Evolutionary conservation across 2,797 vertebrate genomes (phyloP).

Genomic region (Onychomys torridus): DNA sequence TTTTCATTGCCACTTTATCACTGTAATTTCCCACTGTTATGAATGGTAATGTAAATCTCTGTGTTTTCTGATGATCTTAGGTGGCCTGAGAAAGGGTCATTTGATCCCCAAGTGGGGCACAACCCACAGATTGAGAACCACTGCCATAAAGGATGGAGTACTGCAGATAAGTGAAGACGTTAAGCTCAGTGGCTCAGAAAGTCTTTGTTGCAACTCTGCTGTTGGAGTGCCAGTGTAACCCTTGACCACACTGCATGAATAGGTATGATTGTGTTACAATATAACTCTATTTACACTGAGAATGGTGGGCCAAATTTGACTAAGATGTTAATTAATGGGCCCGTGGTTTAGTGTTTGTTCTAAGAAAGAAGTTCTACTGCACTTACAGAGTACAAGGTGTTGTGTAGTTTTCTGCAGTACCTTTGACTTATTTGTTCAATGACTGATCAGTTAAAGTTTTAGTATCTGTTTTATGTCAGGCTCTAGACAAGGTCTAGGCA

Average conservation of each 20-base stretch:
- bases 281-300: constrained; percentile 21
- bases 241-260: background rate
- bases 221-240: background rate
- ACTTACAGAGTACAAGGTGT: background rate
- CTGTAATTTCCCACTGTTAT: background rate
- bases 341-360: background rate
- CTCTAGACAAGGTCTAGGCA: background rate
- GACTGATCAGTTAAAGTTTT: background rate
- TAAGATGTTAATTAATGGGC: background rate
- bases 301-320: background rate
- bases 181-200: background rate
- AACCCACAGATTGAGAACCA: background rate
- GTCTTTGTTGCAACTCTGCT: background rate
- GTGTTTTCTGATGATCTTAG: background rate
- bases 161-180: background rate
- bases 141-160: background rate
- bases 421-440: background rate
- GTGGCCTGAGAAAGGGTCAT: background rate
- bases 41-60: background rate
- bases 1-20: background rate
- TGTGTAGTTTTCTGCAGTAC: background rate
- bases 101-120: background rate
- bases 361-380: background rate
- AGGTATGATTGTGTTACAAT: background rate
- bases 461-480: background rate